Evolutionary conservation across 1,140 invertebrate species (phyloP).

Genomic region (Goniozus legneri): DNA sequence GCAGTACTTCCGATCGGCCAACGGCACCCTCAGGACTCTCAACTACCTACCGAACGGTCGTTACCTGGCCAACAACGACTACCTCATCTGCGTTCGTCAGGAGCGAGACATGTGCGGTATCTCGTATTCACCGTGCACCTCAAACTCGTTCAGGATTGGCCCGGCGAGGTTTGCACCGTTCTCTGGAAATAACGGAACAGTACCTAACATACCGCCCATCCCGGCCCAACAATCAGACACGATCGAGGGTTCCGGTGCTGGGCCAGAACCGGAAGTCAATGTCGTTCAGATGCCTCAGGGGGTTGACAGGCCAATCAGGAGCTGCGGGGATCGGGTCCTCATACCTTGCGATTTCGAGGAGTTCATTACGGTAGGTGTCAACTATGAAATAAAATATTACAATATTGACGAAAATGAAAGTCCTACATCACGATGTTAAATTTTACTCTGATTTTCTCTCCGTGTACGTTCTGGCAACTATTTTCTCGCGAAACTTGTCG

Average conservation of each 20-base stretch:
- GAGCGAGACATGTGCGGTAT: conserved; percentile 71
- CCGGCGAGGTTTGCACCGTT: conserved; percentile 36
- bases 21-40: conserved; percentile 68
- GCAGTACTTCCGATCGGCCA: conserved; percentile 63
- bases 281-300: conserved; percentile 8
- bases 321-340: conserved; percentile 69
- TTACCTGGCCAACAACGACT: conserved; percentile 74
- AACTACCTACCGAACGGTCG: conserved; percentile 78
- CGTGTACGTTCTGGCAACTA: no score
- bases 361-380: conserved; percentile 66
- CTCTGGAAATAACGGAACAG: not conserved
- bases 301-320: conserved; percentile 26
- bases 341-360: conserved; percentile 81
- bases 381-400: no score
- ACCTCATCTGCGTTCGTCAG: conserved; percentile 72
- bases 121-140: conserved; percentile 70
- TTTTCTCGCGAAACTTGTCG: no score
- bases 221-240: not conserved
- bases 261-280: conserved; percentile 3
- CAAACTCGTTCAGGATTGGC: conserved; percentile 73
- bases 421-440: no score
- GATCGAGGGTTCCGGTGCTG: conserved; percentile 39
- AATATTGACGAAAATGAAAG: no score
- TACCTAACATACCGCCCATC: no score
- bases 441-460: no score